These are phyloP conservation scores for Chloroceryle inda DNA, from an alignment of 2,797 vertebrate genomes.

Conservation along the genomic window DNA sequence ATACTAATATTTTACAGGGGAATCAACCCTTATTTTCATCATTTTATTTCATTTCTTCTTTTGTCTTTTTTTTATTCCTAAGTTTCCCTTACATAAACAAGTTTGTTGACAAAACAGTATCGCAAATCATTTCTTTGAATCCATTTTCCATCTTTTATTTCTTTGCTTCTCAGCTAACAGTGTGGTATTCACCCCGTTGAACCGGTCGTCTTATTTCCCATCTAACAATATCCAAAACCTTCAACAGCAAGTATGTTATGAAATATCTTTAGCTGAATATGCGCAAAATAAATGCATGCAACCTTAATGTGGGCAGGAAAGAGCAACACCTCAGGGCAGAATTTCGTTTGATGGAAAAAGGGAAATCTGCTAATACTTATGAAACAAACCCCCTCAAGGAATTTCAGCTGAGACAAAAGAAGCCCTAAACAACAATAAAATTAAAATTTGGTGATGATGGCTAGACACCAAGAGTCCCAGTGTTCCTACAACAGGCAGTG, in stretches of 20 bases:
- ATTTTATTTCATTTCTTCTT: neutral
- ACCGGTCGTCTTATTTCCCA: neutral
- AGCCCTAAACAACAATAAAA: slow-evolving; percentile 32
- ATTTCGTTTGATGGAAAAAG: neutral
- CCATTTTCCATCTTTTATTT: neutral
- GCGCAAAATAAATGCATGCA: neutral
- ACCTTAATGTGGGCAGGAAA: neutral
- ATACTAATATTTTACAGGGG: neutral
- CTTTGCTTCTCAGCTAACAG: neutral
- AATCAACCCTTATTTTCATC: neutral
- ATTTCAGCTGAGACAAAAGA: slow-evolving; percentile 17
- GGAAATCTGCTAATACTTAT: neutral
- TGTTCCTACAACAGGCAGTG: neutral
- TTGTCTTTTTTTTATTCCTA: neutral
- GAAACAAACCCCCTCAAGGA: slow-evolving; percentile 23
- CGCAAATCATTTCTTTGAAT: neutral
- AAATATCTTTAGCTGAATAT: neutral
- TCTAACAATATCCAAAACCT: neutral
- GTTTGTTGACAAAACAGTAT: neutral
- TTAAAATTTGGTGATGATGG: slow-evolving; percentile 11
- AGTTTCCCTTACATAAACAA: neutral
- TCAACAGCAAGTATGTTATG: neutral
- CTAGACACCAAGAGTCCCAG: neutral
- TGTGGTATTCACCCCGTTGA: neutral
- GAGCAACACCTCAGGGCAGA: slow-evolving; percentile 11